phyloP scores from a whole-genome alignment of 2,888 invertebrate genomes.

The Chrysolina americana region DNA sequence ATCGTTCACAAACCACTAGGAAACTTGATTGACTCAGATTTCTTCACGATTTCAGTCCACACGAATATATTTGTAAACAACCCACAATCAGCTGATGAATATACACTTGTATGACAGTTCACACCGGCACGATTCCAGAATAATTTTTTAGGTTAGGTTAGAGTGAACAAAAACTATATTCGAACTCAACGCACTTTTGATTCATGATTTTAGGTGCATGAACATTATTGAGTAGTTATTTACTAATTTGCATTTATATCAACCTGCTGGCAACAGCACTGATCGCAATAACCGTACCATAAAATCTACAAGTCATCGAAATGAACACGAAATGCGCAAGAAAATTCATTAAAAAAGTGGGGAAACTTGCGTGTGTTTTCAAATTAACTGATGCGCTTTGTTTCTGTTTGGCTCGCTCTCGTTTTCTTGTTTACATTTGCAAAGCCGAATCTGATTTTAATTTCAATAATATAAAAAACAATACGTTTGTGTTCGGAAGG shows the following conservation, averaged over 20 bases:
- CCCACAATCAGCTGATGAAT: slow-evolving; percentile 58
- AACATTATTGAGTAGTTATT: slow-evolving; percentile 5
- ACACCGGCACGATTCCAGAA: slow-evolving; percentile 52
- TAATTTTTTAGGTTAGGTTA: slow-evolving; percentile 35
- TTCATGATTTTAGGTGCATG: slow-evolving; percentile 22
- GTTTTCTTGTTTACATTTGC: slow-evolving; percentile 32
- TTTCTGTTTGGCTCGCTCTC: slow-evolving; percentile 38
- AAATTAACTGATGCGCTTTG: slow-evolving; percentile 38
- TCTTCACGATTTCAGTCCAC: slow-evolving; percentile 23
- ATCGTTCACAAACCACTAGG: slow-evolving; percentile 35
- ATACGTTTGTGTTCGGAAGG: background rate
- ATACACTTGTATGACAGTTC: slow-evolving; percentile 56
- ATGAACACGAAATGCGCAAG: slow-evolving; percentile 46
- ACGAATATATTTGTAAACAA: slow-evolving; percentile 53
- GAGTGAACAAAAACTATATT: slow-evolving; percentile 27
- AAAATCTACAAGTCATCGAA: slow-evolving; percentile 43
- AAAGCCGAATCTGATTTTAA: background rate
- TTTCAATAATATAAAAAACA: background rate
- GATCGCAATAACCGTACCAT: slow-evolving; percentile 32
- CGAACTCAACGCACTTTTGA: slow-evolving; percentile 13
- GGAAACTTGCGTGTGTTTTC: slow-evolving; percentile 46
- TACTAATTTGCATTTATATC: background rate
- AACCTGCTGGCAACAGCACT: slow-evolving; percentile 2
- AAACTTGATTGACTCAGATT: slow-evolving; percentile 25
- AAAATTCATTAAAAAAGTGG: slow-evolving; percentile 45